Conservation (phyloP, 2,797 vertebrate genomes). For the Telmatherina bonti region DNA sequence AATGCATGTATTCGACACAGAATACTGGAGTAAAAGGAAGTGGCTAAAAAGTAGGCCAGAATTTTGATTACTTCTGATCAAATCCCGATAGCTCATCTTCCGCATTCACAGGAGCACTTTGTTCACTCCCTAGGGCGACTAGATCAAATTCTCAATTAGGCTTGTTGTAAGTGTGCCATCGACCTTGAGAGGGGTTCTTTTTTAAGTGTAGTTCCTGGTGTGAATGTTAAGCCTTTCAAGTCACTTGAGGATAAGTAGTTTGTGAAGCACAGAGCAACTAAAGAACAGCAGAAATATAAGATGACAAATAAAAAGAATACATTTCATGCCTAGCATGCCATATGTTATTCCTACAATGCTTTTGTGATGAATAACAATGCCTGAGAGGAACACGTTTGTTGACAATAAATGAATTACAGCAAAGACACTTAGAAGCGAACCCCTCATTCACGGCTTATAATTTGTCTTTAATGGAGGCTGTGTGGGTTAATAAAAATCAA, state of each 20-base stretch:
- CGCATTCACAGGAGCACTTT: slow-evolving; percentile 72
- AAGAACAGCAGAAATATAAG: slow-evolving; percentile 22
- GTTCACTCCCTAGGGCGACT: slow-evolving; percentile 71
- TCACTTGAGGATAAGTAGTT: slow-evolving; percentile 61
- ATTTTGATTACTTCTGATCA: slow-evolving; percentile 77
- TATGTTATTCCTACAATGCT: slow-evolving; percentile 6
- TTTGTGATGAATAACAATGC: slow-evolving; percentile 33
- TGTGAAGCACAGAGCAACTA: slow-evolving; percentile 17
- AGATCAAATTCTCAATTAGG: slow-evolving; percentile 83
- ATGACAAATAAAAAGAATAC: slow-evolving; percentile 11
- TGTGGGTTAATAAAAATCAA: slow-evolving; percentile 77
- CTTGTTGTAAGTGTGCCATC: slow-evolving; percentile 70
- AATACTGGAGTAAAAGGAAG: slow-evolving; percentile 50
- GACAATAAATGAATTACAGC: slow-evolving; percentile 58
- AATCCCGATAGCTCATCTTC: slow-evolving; percentile 74
- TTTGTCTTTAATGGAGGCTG: slow-evolving; percentile 78
- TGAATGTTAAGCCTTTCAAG: slow-evolving; percentile 72
- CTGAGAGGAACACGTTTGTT: slow-evolving; percentile 46
- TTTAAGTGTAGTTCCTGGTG: slow-evolving; percentile 46
- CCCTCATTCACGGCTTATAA: slow-evolving; percentile 72
- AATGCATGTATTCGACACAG: slow-evolving; percentile 25
- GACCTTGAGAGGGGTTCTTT: slow-evolving; percentile 71
- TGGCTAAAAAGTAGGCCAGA: slow-evolving; percentile 64
- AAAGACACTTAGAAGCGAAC: slow-evolving; percentile 23
- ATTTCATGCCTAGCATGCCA: not conserved